These are phyloP conservation scores for Synergus japonicus DNA, from an alignment of 2,888 invertebrate species.

Conservation along the genomic window DNA sequence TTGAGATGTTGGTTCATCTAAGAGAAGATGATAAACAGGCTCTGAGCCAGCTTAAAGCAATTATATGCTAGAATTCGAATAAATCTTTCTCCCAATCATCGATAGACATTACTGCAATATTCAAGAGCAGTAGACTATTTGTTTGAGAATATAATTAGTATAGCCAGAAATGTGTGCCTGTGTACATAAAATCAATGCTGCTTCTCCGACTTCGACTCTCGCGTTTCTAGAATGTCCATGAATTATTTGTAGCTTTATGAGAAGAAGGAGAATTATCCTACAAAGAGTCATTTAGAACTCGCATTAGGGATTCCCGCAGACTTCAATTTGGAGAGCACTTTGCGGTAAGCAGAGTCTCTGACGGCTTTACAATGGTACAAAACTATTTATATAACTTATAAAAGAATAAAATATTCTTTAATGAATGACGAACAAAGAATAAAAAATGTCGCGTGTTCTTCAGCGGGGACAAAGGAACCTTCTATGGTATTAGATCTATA, in stretches of 20 bases:
- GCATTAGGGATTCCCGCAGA: constrained; percentile 36
- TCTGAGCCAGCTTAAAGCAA: neutral
- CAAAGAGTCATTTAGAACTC: constrained; percentile 40
- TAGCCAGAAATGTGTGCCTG: neutral
- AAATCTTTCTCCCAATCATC: constrained; percentile 15
- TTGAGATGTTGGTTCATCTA: neutral
- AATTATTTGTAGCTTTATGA: constrained; percentile 38
- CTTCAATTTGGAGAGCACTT: constrained; percentile 39
- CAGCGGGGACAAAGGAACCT: neutral
- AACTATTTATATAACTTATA: constrained; percentile 39
- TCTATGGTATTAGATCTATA: neutral
- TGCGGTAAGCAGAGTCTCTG: constrained; percentile 34
- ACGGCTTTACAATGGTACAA: constrained; percentile 6
- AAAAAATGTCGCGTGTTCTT: neutral
- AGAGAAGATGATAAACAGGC: too few relatives aligned
- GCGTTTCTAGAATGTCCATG: constrained; percentile 24
- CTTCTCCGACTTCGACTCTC: constrained; percentile 2
- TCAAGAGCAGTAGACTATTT: constrained; percentile 10
- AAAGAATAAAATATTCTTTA: too few relatives aligned
- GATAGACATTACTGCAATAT: constrained; percentile 7
- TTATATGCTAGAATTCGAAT: neutral
- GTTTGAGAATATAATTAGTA: constrained; percentile 24
- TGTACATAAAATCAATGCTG: constrained; percentile 19
- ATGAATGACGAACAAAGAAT: neutral
- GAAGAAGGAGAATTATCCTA: constrained; percentile 39